phyloP scores from a whole-genome alignment of 2,888 invertebrate genomes.

The Campoplex nolae region DNA sequence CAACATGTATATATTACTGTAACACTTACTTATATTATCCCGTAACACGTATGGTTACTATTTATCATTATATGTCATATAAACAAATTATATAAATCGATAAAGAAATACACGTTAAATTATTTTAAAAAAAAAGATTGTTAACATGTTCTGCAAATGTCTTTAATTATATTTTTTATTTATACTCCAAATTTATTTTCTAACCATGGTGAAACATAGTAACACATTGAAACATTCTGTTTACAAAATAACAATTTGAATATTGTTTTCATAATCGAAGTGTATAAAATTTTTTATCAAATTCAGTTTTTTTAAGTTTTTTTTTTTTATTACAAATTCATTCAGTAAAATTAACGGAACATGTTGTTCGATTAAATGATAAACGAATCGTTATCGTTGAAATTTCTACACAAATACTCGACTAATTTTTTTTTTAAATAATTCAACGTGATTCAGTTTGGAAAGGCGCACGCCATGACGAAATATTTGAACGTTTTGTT shows the following conservation, averaged over 20 bases:
- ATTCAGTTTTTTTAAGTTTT: too few species aligned
- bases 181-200: background rate
- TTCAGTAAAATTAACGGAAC: too few species aligned
- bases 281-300: too few species aligned
- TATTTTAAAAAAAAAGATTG: background rate
- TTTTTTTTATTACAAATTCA: too few species aligned
- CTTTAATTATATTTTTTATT: background rate
- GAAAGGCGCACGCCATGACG: background rate
- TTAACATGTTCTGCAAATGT: background rate
- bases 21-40: constrained; percentile 33
- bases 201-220: background rate
- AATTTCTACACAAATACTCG: background rate
- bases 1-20: constrained; percentile 29
- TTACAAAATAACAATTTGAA: background rate
- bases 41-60: constrained; percentile 38
- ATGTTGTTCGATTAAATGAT: too few species aligned
- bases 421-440: background rate
- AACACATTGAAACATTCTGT: background rate
- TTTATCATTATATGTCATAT: constrained; percentile 4
- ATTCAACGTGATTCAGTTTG: background rate
- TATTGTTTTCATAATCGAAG: background rate
- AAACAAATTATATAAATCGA: background rate
- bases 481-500: constrained; percentile 15
- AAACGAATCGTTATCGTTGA: too few species aligned
- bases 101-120: constrained; percentile 1